A percentile compares a stretch with the other conserved stretches of the same genome.
Conservation (phyloP, 2,888 invertebrate species). For the Tachina lurida region DNA sequence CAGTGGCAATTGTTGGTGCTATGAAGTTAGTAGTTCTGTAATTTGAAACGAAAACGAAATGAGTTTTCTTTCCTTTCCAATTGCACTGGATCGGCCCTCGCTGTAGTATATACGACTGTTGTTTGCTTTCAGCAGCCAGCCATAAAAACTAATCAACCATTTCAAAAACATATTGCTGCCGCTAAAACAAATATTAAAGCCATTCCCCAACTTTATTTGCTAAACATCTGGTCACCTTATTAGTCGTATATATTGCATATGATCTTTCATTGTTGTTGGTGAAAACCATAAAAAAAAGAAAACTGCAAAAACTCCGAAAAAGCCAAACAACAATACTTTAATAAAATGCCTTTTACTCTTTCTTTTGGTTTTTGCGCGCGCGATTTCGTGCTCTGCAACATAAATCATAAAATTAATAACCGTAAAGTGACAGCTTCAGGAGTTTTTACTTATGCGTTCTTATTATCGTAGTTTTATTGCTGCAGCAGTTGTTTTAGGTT, state of each 20-base stretch:
- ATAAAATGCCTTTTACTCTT: conserved; percentile 46
- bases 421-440: conserved; percentile 81
- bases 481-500: conserved; percentile 53
- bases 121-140: no score
- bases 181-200: not conserved
- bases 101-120: no score
- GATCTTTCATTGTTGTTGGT: conserved; percentile 43
- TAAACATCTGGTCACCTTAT: conserved; percentile 49
- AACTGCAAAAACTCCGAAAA: conserved; percentile 40
- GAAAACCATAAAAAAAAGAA: conserved; percentile 41
- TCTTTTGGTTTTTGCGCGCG: conserved; percentile 63
- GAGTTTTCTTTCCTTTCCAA: no score
- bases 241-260: not conserved
- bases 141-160: no score
- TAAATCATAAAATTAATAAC: conserved; percentile 83
- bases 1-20: no score
- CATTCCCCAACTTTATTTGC: not conserved
- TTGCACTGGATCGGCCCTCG: no score
- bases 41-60: no score
- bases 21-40: no score
- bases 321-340: conserved; percentile 55
- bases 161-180: no score
- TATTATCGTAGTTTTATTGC: conserved; percentile 52
- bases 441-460: conserved; percentile 62
- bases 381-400: conserved; percentile 78